phyloP scores from a whole-genome alignment of 2,113 vertebrate species.

The Ploceus nigricollis region DNA sequence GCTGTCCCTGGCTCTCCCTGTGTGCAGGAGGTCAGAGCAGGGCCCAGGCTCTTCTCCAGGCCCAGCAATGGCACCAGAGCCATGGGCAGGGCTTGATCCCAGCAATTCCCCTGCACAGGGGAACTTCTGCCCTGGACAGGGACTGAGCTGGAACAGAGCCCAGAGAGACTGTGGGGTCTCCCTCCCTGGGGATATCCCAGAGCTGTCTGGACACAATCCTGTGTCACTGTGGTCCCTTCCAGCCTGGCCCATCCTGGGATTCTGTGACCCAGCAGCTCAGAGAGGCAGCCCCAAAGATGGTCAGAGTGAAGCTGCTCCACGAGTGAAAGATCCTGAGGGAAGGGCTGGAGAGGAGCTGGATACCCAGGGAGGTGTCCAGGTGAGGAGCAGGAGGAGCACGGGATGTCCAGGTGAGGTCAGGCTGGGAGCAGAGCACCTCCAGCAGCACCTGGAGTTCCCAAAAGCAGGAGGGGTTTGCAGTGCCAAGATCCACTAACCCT shows the following conservation, averaged over 20 bases:
- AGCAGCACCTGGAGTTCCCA: background rate
- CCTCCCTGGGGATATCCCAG: background rate
- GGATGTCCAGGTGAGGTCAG: background rate
- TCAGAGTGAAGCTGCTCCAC: background rate
- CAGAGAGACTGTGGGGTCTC: background rate
- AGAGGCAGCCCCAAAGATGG: fast-evolving
- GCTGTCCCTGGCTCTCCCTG: background rate
- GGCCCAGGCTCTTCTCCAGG: background rate
- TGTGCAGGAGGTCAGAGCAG: background rate
- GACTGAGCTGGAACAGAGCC: background rate
- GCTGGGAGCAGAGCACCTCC: background rate
- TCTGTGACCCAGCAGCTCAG: background rate
- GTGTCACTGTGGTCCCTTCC: background rate
- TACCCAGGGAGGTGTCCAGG: background rate
- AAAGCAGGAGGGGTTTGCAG: background rate
- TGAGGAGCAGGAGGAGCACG: background rate
- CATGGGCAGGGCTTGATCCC: background rate
- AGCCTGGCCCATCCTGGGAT: background rate
- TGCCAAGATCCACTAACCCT: background rate
- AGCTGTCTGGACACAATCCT: background rate
- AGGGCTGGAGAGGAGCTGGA: background rate
- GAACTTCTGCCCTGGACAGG: background rate
- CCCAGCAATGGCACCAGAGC: background rate
- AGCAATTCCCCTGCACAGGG: background rate
- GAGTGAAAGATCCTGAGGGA: background rate